phyloP scores from a whole-genome alignment of 2,797 vertebrate species.

The Poliocrania exsul region DNA sequence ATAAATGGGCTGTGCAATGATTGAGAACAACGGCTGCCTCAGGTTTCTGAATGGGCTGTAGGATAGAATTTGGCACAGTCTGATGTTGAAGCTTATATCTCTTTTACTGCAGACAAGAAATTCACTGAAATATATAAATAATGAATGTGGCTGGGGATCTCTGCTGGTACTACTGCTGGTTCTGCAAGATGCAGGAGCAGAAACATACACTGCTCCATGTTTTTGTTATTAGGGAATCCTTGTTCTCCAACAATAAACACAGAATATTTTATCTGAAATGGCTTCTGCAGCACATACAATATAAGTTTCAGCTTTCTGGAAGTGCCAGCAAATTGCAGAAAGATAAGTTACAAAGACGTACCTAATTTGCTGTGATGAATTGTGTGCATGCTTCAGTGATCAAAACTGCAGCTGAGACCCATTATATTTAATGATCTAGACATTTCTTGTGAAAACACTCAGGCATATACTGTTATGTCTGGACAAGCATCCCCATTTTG shows the following conservation, averaged over 20 bases:
- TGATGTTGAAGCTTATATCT: slow-evolving; percentile 66
- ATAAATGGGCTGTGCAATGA: slow-evolving; percentile 66
- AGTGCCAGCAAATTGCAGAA: slow-evolving; percentile 61
- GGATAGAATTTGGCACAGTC: slow-evolving; percentile 60
- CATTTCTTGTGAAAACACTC: slow-evolving; percentile 74
- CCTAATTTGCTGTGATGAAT: slow-evolving; percentile 83
- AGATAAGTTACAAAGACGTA: slow-evolving; percentile 71
- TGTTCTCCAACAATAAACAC: slow-evolving; percentile 39
- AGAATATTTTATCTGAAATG: slow-evolving; percentile 46
- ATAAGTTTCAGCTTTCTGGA: slow-evolving; percentile 48
- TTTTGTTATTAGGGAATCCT: slow-evolving; percentile 59
- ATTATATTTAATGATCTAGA: slow-evolving; percentile 79
- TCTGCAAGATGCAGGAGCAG: slow-evolving; percentile 60
- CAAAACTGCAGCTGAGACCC: slow-evolving; percentile 82
- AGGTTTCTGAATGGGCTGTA: slow-evolving; percentile 55
- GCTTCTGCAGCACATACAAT: slow-evolving; percentile 21
- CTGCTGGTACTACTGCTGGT: slow-evolving; percentile 47
- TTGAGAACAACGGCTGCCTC: slow-evolving; percentile 32
- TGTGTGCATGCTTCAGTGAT: slow-evolving; percentile 75
- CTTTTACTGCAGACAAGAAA: slow-evolving; percentile 75
- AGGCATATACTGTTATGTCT: slow-evolving; percentile 67
- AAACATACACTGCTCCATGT: slow-evolving; percentile 32
- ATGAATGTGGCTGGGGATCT: slow-evolving; percentile 74
- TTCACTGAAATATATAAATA: slow-evolving; percentile 77
- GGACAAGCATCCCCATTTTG: slow-evolving; percentile 44